Evolutionary conservation across 2,888 invertebrate species (phyloP), one percentile per base, ranked within the genome.

Genomic region (Andrena minutula): DNA sequence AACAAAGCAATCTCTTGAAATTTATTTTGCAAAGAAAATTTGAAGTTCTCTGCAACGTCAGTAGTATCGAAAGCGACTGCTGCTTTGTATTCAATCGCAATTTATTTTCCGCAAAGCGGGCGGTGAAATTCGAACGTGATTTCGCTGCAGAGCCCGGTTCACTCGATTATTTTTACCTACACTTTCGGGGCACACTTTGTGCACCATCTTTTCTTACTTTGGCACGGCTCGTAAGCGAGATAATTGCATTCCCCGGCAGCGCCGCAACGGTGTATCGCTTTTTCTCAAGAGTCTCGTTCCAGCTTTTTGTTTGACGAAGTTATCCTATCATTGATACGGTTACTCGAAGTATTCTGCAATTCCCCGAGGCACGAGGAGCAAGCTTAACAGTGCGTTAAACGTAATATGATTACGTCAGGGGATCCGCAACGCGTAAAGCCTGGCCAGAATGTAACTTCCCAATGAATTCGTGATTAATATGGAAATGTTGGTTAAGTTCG

Each of bases 241-340:
- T 81, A 81, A 80, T 81, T 79, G 80, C 81, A 81, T 81, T 81
- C 81, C 69, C 56, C 23, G 30, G 32, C n/a, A 49, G 64, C 56
- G 49, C 61, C 66, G 66, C 64, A 58, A 12, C 53, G 32, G 60
- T 49, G 79, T 80, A 79, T 63, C 66, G 72, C 56, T 80, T 80
- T 81, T 81, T 65, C 81, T 79, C 80, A 47, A 26, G 74, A 47
- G 80, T 58, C 64, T 69, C 73, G 81, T 81, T 74, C 56, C 58
- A 60, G 68, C 61, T 81, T 79, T 80, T 81, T 81, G 64, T 79
- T 79, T 80, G 81, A 80, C 68, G 63, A 79, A 81, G 81, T 80
- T 81, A 51, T 41, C 74, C 58, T 65, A 79, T 69, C 66, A 58
- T 80, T 79, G 81, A 74, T 79, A 74, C 80, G 70, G 74, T 56